Base-by-base conservation (phyloP, 1,140 invertebrate species). In the Mactra quadrangularis region DNA sequence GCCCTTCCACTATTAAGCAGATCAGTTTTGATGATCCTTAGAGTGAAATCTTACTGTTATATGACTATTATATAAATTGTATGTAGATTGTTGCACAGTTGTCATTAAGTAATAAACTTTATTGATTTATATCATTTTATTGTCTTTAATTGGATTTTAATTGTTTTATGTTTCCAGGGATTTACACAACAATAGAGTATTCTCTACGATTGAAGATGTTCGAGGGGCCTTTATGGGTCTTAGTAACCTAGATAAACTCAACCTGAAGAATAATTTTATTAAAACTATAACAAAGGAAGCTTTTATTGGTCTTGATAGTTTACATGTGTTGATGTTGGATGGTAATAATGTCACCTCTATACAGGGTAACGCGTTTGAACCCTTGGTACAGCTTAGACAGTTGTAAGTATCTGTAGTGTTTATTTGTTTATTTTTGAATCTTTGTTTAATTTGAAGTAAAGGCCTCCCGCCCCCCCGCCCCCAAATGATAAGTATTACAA, bases 191-290 rank as follows among this genome's bases (percentile, higher is more conserved):
- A 98, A 99, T 92, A 95, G 96, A 90, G 95, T 99, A 86, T 97
- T 96, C 0, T 97, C 96, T 95, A 96, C 96, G 59, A 95, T 98
- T 55, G 97, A 98, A 93, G 97, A 98, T 92, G 95, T 95, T 87
- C 95, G 95, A 50, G 96, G 95, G 66, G 95, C 96, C 2, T 98
- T 98, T 91, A 94, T 94, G 68, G 95, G 96, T 15, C 93, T 99
- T 33, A 94, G 93, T 29, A 95, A 95, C 77, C 93, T 98, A 41
- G 93, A 94, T 45, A 95, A 94, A 71, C 94, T 99, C 55, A 95
- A 95, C 87, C 93, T 99, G 75, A 95, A 96, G 25, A 94, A 75
- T 57, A 99, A 99, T 93, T 95, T 96, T 85, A 97, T 99, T 77
- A 97, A 96, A 91, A 97, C 97, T 4, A 95, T 99, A 35, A 96